Percentiles rank a stretch among this genome's conserved stretches.
phyloP scores from a whole-genome alignment of 2,797 vertebrate genomes.

The Chloroceryle inda region DNA sequence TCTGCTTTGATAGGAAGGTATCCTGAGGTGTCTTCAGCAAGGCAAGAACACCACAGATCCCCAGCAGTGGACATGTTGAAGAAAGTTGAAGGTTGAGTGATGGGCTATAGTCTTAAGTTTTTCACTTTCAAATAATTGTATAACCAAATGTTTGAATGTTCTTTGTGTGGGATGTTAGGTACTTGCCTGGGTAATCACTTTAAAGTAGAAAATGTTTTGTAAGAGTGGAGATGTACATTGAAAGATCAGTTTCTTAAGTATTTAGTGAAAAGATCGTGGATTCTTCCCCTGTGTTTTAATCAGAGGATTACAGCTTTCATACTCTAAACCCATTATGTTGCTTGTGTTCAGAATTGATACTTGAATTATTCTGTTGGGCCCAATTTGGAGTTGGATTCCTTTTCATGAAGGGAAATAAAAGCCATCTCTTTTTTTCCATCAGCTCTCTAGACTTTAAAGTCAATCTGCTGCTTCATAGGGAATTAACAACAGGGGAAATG shows the following conservation, averaged over 20 bases:
- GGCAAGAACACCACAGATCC: not conserved
- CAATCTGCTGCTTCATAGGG: not conserved
- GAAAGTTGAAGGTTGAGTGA: not conserved
- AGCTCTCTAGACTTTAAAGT: not conserved
- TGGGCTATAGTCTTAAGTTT: not conserved
- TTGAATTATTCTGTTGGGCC: not conserved
- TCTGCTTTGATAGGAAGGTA: not conserved
- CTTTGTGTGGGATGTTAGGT: not conserved
- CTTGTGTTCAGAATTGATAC: not conserved
- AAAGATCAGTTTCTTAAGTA: not conserved
- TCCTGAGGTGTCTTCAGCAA: not conserved
- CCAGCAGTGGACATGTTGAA: not conserved
- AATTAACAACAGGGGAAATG: not conserved
- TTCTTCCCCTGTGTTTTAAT: not conserved
- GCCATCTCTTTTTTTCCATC: not conserved
- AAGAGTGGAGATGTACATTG: not conserved
- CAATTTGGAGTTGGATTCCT: not conserved
- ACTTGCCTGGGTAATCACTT: not conserved
- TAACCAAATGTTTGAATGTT: not conserved
- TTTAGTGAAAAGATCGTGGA: not conserved
- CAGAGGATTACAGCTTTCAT: not conserved
- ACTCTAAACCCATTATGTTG: accelerated
- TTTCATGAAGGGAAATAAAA: not conserved
- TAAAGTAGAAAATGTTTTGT: not conserved
- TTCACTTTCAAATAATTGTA: not conserved